Conservation (phyloP, 2,888 invertebrate species). For the Chesias legatella region DNA sequence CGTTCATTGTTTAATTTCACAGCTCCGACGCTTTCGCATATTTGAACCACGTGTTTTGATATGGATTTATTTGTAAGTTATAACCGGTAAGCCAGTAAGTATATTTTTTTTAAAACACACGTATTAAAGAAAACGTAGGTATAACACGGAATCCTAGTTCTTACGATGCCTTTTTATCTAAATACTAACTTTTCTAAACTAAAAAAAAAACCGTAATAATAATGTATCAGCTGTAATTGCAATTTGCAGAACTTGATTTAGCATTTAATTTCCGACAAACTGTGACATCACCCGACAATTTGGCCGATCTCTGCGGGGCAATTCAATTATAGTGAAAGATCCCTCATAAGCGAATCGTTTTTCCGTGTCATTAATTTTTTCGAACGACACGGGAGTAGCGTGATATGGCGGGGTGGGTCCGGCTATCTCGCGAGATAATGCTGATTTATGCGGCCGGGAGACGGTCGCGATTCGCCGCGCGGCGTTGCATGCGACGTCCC, state of each 20-base stretch:
- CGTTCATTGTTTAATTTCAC: conserved; percentile 14
- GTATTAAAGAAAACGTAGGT: too few relatives aligned
- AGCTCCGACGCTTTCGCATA: conserved; percentile 8
- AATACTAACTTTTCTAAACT: too few relatives aligned
- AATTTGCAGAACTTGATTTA: conserved; percentile 43
- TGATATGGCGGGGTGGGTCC: conserved; percentile 74
- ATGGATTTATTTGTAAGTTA: too few relatives aligned
- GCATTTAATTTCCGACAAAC: conserved; percentile 43
- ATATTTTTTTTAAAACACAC: too few relatives aligned
- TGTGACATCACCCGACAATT: conserved; percentile 58
- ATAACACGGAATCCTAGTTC: too few relatives aligned
- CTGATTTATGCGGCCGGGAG: conserved; percentile 77
- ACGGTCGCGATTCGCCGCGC: conserved; percentile 77
- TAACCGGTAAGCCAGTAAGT: too few relatives aligned
- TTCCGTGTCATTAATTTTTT: conserved; percentile 81
- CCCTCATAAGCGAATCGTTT: conserved; percentile 81
- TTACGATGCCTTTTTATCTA: too few relatives aligned
- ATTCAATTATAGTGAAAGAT: conserved; percentile 81
- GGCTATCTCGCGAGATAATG: conserved; percentile 81
- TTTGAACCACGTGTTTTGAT: too few relatives aligned
- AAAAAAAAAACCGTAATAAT: too few relatives aligned
- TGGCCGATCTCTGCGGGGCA: conserved; percentile 71
- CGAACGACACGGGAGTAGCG: conserved; percentile 76
- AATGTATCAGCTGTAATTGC: too few relatives aligned
- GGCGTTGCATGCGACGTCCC: conserved; percentile 57